Evolutionary conservation across 1,140 invertebrate species (phyloP).

Genomic region (Drosophila orosa): DNA sequence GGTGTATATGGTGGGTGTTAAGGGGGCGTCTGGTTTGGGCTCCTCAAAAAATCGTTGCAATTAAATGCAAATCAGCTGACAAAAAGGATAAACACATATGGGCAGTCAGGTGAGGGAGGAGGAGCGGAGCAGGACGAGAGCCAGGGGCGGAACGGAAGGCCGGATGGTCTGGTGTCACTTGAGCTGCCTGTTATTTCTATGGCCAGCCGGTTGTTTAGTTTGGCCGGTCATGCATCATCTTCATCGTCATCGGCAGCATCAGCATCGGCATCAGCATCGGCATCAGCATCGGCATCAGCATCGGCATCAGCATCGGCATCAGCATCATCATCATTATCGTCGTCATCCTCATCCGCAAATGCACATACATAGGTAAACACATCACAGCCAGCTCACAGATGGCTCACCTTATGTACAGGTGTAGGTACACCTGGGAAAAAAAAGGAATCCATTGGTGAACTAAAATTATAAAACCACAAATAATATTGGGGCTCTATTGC

Average conservation of each 20-base stretch:
- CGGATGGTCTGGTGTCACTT: slow-evolving; percentile 25
- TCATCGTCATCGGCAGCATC: slow-evolving; percentile 14
- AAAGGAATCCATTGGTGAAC: neutral
- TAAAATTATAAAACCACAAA: neutral
- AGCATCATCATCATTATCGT: slow-evolving; percentile 1
- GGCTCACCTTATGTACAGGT: slow-evolving; percentile 37
- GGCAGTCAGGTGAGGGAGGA: slow-evolving; percentile 2
- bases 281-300: neutral
- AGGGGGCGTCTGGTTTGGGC: slow-evolving; percentile 8
- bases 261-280: neutral
- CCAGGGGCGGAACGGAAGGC: slow-evolving; percentile 4
- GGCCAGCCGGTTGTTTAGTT: slow-evolving; percentile 50
- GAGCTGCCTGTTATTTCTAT: slow-evolving; percentile 31
- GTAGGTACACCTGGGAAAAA: slow-evolving; percentile 14
- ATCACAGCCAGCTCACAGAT: slow-evolving; percentile 23
- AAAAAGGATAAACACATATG: slow-evolving; percentile 38
- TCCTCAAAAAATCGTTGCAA: slow-evolving; percentile 69
- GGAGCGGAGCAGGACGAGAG: neutral
- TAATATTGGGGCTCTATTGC: neutral
- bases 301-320: neutral
- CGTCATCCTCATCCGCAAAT: slow-evolving; percentile 20
- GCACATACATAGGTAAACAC: slow-evolving; percentile 52
- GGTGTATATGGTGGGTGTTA: slow-evolving; percentile 6
- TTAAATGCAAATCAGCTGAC: slow-evolving; percentile 77
- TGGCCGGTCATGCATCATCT: slow-evolving; percentile 41